These are phyloP conservation scores for Cataglyphis hispanica DNA, from an alignment of 1,140 invertebrate genomes.

Conservation along the genomic window DNA sequence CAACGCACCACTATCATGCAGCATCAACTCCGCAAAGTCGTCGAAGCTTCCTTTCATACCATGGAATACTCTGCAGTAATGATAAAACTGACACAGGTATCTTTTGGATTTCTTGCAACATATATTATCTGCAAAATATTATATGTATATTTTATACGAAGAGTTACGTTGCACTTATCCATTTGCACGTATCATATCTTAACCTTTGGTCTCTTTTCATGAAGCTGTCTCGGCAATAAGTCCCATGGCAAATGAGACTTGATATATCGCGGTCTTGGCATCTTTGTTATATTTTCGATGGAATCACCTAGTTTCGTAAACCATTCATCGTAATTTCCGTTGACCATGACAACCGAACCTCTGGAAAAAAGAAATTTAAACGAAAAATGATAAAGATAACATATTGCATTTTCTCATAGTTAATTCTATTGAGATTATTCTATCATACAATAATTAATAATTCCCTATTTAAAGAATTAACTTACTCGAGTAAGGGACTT, in stretches of 20 bases:
- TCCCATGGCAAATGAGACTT: conserved; percentile 93
- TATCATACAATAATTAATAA: neutral
- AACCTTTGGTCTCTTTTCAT: conserved; percentile 91
- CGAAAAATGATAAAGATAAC: neutral
- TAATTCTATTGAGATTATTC: neutral
- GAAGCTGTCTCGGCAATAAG: conserved; percentile 90
- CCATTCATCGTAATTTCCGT: conserved; percentile 83
- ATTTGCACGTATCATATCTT: neutral
- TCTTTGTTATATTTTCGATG: conserved; percentile 90
- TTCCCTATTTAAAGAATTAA: conserved; percentile 22
- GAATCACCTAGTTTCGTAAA: conserved; percentile 87
- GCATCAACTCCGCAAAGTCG: conserved; percentile 93
- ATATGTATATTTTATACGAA: neutral
- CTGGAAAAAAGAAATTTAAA: conserved; percentile 72
- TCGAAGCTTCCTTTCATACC: conserved; percentile 91
- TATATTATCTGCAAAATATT: conserved; percentile 93
- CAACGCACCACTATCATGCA: conserved; percentile 88
- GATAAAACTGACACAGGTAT: conserved; percentile 96
- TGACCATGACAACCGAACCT: conserved; percentile 85
- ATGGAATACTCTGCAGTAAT: conserved; percentile 93
- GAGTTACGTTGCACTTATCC: neutral
- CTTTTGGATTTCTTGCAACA: conserved; percentile 96
- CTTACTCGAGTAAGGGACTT: conserved; percentile 88
- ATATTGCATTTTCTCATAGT: neutral
- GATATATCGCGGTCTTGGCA: conserved; percentile 91